Conservation (phyloP, 1,140 invertebrate genomes). For the Oedothorax gibbosus region DNA sequence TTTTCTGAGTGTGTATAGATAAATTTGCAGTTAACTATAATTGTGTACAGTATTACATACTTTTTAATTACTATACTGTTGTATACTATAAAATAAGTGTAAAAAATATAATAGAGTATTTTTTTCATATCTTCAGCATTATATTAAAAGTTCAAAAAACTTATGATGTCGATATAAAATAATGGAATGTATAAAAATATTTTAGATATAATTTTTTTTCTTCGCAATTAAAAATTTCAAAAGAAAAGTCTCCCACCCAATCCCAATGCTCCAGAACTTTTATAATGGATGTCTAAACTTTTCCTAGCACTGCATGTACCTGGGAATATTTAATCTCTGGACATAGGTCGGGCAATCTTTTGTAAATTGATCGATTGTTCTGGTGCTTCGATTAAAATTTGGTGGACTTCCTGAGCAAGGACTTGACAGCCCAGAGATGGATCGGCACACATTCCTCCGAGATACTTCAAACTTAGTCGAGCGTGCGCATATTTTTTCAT, state of each 20-base stretch:
- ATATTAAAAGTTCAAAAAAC: too few species aligned
- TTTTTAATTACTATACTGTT: too few species aligned
- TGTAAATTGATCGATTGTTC: constrained; percentile 56
- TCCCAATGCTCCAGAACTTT: constrained; percentile 31
- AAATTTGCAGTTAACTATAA: too few species aligned
- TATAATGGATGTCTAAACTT: constrained; percentile 29
- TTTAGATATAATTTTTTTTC: too few species aligned
- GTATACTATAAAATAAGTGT: too few species aligned
- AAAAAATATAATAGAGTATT: too few species aligned
- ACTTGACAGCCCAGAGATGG: constrained; percentile 44
- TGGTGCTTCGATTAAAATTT: constrained; percentile 45
- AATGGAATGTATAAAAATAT: too few species aligned
- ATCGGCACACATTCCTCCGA: constrained; percentile 43
- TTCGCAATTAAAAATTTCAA: neutral
- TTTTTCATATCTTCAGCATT: too few species aligned
- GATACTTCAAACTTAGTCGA: constrained; percentile 46
- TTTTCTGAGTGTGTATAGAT: too few species aligned
- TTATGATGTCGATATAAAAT: too few species aligned
- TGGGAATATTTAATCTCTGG: constrained; percentile 50
- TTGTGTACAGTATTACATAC: too few species aligned
- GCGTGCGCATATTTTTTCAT: neutral
- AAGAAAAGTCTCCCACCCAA: constrained; percentile 25
- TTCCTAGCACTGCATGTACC: neutral
- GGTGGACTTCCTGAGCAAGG: constrained; percentile 35
- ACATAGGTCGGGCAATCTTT: constrained; percentile 52